Percentiles rank a stretch among this genome's conserved stretches.
Evolutionary conservation across 2,113 vertebrate species (phyloP).

Genomic region (Castor canadensis): DNA sequence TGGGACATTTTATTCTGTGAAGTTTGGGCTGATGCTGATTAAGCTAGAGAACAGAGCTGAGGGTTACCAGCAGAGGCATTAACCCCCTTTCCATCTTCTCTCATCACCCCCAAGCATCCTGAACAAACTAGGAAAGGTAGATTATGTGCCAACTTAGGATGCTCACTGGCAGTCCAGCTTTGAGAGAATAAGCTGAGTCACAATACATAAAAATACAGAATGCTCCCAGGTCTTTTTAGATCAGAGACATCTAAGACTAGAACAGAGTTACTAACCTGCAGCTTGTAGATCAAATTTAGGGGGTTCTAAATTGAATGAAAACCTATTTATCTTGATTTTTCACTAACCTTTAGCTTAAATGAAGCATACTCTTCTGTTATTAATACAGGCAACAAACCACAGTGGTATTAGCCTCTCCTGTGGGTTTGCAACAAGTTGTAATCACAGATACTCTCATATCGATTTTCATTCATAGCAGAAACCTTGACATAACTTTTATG

Average conservation of each 20-base stretch:
- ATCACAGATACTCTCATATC: neutral
- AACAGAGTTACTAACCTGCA: neutral
- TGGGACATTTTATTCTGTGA: neutral
- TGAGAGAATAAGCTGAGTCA: neutral
- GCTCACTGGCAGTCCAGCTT: neutral
- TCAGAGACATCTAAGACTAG: neutral
- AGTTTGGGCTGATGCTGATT: neutral
- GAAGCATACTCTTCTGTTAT: neutral
- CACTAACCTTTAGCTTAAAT: neutral
- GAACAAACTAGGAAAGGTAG: no score
- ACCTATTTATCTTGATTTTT: neutral
- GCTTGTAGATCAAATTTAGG: neutral
- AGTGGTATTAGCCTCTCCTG: neutral
- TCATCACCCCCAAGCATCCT: accelerated
- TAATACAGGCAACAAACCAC: neutral
- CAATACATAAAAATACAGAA: neutral
- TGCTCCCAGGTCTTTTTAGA: neutral
- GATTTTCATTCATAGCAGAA: neutral
- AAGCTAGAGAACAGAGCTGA: neutral
- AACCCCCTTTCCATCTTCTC: neutral
- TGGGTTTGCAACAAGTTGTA: neutral
- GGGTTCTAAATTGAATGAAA: neutral
- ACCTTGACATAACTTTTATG: neutral
- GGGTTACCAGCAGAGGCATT: neutral
- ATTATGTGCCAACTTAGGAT: neutral